Evolutionary conservation across 2,113 vertebrate genomes (phyloP).

Genomic region (Verasper variegatus): DNA sequence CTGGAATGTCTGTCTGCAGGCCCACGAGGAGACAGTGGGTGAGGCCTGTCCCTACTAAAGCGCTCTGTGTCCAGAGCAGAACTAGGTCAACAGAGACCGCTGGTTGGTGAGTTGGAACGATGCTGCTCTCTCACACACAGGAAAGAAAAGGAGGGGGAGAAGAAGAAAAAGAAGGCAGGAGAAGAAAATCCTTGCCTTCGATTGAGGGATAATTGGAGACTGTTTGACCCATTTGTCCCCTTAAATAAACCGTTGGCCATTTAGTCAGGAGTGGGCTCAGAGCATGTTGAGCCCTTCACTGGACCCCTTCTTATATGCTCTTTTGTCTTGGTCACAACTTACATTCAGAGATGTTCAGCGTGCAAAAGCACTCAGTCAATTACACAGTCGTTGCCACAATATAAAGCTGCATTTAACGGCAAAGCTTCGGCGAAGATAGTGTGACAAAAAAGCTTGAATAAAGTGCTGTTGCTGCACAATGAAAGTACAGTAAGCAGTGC

Average conservation of each 20-base stretch:
- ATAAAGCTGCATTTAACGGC: constrained; percentile 16
- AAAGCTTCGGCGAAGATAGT: neutral
- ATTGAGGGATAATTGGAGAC: constrained; percentile 72
- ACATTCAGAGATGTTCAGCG: constrained; percentile 30
- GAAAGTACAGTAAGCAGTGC: neutral
- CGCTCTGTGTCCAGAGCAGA: constrained; percentile 71
- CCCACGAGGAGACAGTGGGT: constrained; percentile 55
- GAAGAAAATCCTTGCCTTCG: constrained; percentile 64
- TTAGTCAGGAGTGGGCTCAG: constrained; percentile 52
- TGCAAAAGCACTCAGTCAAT: constrained; percentile 21
- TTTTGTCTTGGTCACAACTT: constrained; percentile 40
- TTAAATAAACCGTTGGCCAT: constrained; percentile 70
- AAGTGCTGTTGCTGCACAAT: neutral
- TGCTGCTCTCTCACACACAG: constrained; percentile 64
- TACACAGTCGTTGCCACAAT: constrained; percentile 5
- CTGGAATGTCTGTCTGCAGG: constrained; percentile 42
- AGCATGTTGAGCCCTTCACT: constrained; percentile 31
- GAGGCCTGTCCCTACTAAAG: constrained; percentile 64
- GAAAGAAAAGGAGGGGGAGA: constrained; percentile 49
- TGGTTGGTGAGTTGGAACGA: constrained; percentile 77
- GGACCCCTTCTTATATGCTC: constrained; percentile 46
- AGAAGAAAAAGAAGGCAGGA: constrained; percentile 33
- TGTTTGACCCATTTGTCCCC: constrained; percentile 75
- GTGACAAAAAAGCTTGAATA: neutral
- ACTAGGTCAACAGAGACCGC: constrained; percentile 78